Conservation (phyloP, 1,140 invertebrate genomes). For the Antheraea mylitta region DNA sequence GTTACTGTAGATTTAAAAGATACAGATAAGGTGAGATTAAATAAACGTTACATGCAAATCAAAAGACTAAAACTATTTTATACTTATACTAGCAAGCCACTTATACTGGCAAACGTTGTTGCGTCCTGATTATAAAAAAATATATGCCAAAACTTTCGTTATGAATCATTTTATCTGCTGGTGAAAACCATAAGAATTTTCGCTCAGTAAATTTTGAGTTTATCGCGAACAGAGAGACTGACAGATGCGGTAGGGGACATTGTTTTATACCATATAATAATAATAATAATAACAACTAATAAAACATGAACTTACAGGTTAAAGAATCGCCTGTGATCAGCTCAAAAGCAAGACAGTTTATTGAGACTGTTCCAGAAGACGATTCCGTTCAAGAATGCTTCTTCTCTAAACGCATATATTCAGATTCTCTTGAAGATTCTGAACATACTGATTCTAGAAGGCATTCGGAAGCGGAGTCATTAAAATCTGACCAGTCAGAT, state of each 20-base stretch:
- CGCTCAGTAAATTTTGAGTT: too few species aligned
- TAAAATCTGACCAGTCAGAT: conserved; percentile 77
- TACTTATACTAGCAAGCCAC: too few species aligned
- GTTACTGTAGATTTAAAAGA: conserved; percentile 24
- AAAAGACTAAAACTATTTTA: too few species aligned
- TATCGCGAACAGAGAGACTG: too few species aligned
- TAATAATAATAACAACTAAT: too few species aligned
- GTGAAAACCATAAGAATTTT: too few species aligned
- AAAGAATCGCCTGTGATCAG: conserved; percentile 74
- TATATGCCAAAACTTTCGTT: too few species aligned
- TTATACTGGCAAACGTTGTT: too few species aligned
- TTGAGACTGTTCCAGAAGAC: conserved; percentile 77
- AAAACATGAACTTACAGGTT: conserved; percentile 38
- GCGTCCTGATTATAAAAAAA: too few species aligned
- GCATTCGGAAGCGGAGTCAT: conserved; percentile 75
- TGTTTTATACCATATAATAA: too few species aligned
- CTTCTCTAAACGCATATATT: conserved; percentile 78
- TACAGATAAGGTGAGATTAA: conserved; percentile 46
- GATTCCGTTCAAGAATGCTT: conserved; percentile 78
- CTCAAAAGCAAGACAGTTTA: conserved; percentile 76
- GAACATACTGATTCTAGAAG: conserved; percentile 75
- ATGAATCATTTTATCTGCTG: too few species aligned
- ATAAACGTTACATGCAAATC: neutral
- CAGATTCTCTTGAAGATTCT: conserved; percentile 76
- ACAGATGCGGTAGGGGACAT: too few species aligned